These are phyloP conservation scores for Philaenus spumarius DNA, from an alignment of 1,140 invertebrate genomes.

Conservation along the genomic window DNA sequence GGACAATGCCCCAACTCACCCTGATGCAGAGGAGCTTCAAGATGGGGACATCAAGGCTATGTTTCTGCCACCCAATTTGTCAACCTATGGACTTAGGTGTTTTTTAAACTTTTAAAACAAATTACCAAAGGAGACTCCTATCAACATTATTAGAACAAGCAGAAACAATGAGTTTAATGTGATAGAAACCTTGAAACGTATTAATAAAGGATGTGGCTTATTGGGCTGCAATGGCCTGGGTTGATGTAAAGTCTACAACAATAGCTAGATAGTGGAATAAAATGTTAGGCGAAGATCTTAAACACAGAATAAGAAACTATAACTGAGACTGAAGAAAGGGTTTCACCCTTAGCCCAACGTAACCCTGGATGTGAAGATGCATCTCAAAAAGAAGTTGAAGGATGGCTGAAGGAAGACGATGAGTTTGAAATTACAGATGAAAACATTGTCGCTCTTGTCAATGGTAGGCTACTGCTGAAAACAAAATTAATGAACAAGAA, in stretches of 20 bases:
- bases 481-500: neutral
- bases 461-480: neutral
- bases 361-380: neutral
- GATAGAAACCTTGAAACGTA: neutral
- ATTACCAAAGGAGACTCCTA: neutral
- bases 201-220: neutral
- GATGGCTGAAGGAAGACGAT: neutral
- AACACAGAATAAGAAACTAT: neutral
- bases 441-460: neutral
- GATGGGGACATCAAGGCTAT: neutral
- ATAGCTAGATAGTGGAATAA: neutral
- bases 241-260: neutral
- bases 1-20: slow-evolving; percentile 1
- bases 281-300: neutral
- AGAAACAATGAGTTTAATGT: neutral
- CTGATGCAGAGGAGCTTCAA: slow-evolving; percentile 5
- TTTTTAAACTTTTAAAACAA: neutral
- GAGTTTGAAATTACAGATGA: neutral
- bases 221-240: neutral
- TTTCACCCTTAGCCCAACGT: neutral
- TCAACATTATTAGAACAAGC: neutral
- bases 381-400: neutral
- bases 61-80: neutral
- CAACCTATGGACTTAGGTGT: neutral
- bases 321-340: neutral